Conservation (phyloP, 2,113 vertebrate species). For the rabbit (Oryctolagus cuniculus) region mOryCun1.1 NC_091438.1:32136501-32137000, state of each 20-base stretch:
- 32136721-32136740: background rate
- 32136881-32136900: background rate
- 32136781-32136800: background rate
- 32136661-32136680: background rate
- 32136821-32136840: background rate
- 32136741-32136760: background rate
- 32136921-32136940: background rate
- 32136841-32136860: background rate
- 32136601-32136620: background rate
- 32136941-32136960: background rate
- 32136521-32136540: background rate
- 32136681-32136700: too few relatives aligned
- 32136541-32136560: background rate
- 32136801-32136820: background rate
- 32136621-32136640: background rate
- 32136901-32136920: background rate
- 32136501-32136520: background rate
- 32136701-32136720: background rate
- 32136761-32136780: background rate
- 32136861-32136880: background rate
- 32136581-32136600: background rate
- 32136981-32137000: background rate
- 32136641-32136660: background rate
- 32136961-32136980: background rate
- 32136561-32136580: background rate